phyloP scores from a whole-genome alignment of 1,140 invertebrate genomes.

The Cydia amplana region DNA sequence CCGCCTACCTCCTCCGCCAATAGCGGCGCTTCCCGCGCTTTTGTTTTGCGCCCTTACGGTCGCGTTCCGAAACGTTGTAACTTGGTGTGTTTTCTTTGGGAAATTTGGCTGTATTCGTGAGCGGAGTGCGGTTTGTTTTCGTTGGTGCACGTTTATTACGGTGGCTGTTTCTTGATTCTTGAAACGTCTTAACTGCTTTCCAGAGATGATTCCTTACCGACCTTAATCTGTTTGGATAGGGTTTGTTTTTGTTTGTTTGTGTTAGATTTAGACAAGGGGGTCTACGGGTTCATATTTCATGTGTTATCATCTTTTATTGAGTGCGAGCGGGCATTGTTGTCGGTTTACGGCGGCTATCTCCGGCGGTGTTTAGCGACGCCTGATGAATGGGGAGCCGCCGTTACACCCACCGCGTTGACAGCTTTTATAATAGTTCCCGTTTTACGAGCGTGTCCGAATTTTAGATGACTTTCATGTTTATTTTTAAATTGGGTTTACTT shows the following conservation, averaged over 20 bases:
- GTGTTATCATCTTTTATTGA: constrained; percentile 80
- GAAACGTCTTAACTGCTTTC: constrained; percentile 57
- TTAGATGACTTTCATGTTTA: constrained; percentile 29
- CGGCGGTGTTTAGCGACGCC: constrained; percentile 71
- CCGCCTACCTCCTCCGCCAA: constrained; percentile 77
- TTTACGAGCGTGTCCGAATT: constrained; percentile 30
- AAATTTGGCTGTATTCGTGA: constrained; percentile 73
- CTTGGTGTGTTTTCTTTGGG: constrained; percentile 67
- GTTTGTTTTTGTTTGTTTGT: constrained; percentile 37
- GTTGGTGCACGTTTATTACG: constrained; percentile 69
- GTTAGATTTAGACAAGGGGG: constrained; percentile 52
- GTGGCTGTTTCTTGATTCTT: constrained; percentile 44
- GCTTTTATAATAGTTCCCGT: constrained; percentile 38
- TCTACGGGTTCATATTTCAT: constrained; percentile 78
- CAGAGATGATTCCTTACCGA: constrained; percentile 33
- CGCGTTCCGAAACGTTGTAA: constrained; percentile 75
- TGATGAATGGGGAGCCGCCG: constrained; percentile 74
- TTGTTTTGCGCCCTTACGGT: constrained; percentile 69
- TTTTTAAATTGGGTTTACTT: constrained; percentile 6
- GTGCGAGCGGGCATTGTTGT: constrained; percentile 78
- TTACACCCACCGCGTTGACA: constrained; percentile 35
- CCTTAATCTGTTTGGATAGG: constrained; percentile 39
- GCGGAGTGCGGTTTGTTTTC: constrained; percentile 70
- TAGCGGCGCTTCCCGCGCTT: constrained; percentile 75
- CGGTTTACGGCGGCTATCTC: constrained; percentile 77